These are phyloP conservation scores for Hiodon tergisus DNA, from an alignment of 2,113 vertebrate genomes.

Conservation along the genomic window DNA sequence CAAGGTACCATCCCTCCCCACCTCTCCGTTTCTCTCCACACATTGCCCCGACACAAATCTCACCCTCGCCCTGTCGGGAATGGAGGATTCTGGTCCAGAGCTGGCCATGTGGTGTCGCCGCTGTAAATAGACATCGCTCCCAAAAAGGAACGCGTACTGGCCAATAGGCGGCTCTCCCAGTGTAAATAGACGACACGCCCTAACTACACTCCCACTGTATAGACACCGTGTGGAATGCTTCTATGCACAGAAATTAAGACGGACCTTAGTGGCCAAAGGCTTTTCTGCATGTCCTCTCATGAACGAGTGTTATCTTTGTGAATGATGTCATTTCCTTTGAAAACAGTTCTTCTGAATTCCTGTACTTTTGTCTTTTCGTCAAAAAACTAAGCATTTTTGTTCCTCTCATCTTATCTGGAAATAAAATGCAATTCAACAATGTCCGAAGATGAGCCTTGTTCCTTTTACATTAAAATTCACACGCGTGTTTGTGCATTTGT, in stretches of 20 bases:
- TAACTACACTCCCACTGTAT: too few species aligned
- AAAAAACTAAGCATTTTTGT: constrained; percentile 1
- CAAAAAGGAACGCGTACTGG: background rate
- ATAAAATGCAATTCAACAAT: constrained; percentile 42
- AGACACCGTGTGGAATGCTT: background rate
- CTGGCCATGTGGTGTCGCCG: background rate
- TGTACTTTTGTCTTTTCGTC: background rate
- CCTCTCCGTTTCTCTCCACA: background rate
- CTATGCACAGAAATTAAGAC: background rate
- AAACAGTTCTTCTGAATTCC: background rate
- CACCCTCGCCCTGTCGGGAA: background rate
- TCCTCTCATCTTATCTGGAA: constrained; percentile 1
- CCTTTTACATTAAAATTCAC: background rate
- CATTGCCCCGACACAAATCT: background rate
- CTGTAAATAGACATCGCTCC: background rate
- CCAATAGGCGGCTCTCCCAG: background rate
- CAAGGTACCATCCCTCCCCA: background rate
- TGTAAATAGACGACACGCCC: background rate
- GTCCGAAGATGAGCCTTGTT: constrained; percentile 11
- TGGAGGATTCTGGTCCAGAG: background rate
- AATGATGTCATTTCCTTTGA: constrained; percentile 13
- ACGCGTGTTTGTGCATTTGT: background rate
- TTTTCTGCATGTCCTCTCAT: background rate
- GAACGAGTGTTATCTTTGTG: background rate
- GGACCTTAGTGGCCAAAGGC: constrained; percentile 2